A percentile compares a stretch with the other conserved stretches of the same genome.
Evolutionary conservation across 2,797 vertebrate species (phyloP).

Genomic region (Leuciscus waleckii): DNA sequence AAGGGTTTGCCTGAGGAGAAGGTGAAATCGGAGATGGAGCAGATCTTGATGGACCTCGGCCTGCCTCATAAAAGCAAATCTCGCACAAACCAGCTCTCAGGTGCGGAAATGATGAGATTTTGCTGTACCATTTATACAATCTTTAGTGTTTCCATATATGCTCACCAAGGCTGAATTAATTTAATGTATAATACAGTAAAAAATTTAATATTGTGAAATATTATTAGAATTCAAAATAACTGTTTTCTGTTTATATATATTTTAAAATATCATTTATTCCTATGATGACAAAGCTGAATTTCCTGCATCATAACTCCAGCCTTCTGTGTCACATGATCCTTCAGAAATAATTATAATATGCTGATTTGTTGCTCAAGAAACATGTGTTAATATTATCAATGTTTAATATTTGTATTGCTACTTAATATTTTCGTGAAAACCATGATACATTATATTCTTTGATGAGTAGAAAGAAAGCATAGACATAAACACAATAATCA

Average conservation of each 20-base stretch:
- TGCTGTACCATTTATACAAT: too few species aligned
- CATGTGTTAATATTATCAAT: neutral
- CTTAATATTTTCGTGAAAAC: neutral
- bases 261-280: neutral
- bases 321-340: neutral
- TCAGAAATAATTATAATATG: neutral
- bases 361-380: neutral
- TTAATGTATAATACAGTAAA: neutral
- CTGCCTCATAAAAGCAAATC: constrained; percentile 91
- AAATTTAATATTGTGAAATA: neutral
- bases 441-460: neutral
- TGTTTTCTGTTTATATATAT: neutral
- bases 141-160: neutral
- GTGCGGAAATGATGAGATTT: constrained; percentile 69
- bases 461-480: neutral
- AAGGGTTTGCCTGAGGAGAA: constrained; percentile 91
- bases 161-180: neutral
- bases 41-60: constrained; percentile 92
- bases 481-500: neutral
- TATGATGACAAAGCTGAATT: neutral
- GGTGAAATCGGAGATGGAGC: constrained; percentile 93
- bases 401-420: neutral
- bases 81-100: constrained; percentile 90
- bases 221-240: neutral
- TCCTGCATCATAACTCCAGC: neutral